A percentile compares a stretch with the other conserved stretches of the same genome.
phyloP scores from a whole-genome alignment of 2,797 vertebrate species.

The Diceros bicornis region DNA sequence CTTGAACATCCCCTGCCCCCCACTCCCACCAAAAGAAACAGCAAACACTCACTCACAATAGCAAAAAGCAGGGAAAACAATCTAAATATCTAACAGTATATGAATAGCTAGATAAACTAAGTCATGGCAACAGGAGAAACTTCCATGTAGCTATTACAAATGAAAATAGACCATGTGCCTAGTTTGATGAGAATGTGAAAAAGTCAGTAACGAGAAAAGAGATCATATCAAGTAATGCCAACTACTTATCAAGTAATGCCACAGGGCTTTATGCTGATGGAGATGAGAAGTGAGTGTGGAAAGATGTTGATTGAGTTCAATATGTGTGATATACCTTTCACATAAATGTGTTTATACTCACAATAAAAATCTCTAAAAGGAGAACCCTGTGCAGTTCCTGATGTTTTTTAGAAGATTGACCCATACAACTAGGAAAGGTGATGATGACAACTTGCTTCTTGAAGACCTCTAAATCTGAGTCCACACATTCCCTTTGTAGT shows the following conservation, averaged over 20 bases:
- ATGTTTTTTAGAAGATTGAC: not conserved
- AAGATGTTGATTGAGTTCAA: not conserved
- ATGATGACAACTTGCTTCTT: not conserved
- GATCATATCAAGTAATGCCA: not conserved
- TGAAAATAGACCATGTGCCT: not conserved
- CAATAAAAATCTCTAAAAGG: slow-evolving; percentile 14
- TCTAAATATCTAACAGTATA: not conserved
- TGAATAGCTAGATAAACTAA: not conserved
- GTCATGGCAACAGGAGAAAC: not conserved
- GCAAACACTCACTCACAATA: not conserved
- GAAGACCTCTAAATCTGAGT: not conserved
- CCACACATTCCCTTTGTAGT: not conserved
- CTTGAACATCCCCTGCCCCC: accelerated
- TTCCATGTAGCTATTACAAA: not conserved
- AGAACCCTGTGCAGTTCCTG: not conserved
- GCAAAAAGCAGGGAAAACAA: not conserved
- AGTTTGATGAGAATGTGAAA: not conserved
- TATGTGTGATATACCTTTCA: not conserved
- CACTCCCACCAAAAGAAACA: not conserved
- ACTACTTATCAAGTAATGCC: not conserved
- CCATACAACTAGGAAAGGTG: not conserved
- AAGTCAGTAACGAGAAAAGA: not conserved
- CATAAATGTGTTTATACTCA: not conserved
- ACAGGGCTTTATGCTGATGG: not conserved
- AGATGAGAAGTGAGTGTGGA: not conserved